Conservation (phyloP, 64 coral and sea anemone species). For the Actinia equina region DNA sequence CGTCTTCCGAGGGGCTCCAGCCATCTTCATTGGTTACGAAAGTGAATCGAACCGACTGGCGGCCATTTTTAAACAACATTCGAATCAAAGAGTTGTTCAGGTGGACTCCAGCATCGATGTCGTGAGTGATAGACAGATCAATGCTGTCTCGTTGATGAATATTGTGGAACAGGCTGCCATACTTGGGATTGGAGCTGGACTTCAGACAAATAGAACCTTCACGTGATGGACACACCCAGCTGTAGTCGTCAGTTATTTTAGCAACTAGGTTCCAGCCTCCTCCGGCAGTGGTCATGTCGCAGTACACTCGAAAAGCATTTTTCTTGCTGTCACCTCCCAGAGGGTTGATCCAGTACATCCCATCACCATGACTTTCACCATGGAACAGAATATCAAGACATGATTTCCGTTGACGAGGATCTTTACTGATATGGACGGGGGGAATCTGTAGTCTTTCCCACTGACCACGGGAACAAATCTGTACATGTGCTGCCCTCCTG, state of each 20-base stretch:
- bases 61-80: slow-evolving; percentile 77
- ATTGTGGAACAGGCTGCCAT: slow-evolving; percentile 81
- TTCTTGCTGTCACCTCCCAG: slow-evolving; percentile 35
- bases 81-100: slow-evolving; percentile 86
- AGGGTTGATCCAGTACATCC: slow-evolving; percentile 97
- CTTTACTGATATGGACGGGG: slow-evolving; percentile 22
- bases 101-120: slow-evolving; percentile 84
- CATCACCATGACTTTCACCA: slow-evolving; percentile 81
- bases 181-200: slow-evolving; percentile 57
- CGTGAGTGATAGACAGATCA: slow-evolving; percentile 72
- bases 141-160: slow-evolving; percentile 87
- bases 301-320: slow-evolving; percentile 88
- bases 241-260: slow-evolving; percentile 94
- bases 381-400: slow-evolving; percentile 86
- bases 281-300: slow-evolving; percentile 94
- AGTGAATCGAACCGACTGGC: slow-evolving; percentile 83
- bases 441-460: slow-evolving; percentile 58
- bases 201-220: slow-evolving; percentile 67
- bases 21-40: slow-evolving; percentile 71
- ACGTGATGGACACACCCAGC: slow-evolving; percentile 90
- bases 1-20: slow-evolving; percentile 90
- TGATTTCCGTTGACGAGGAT: slow-evolving; percentile 56
- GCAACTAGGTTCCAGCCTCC: slow-evolving; percentile 97
- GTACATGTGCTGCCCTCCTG: slow-evolving; percentile 13
- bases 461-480: too few relatives aligned